These are phyloP conservation scores for Hydraecia micacea DNA, from an alignment of 2,888 invertebrate genomes.

Conservation along the genomic window DNA sequence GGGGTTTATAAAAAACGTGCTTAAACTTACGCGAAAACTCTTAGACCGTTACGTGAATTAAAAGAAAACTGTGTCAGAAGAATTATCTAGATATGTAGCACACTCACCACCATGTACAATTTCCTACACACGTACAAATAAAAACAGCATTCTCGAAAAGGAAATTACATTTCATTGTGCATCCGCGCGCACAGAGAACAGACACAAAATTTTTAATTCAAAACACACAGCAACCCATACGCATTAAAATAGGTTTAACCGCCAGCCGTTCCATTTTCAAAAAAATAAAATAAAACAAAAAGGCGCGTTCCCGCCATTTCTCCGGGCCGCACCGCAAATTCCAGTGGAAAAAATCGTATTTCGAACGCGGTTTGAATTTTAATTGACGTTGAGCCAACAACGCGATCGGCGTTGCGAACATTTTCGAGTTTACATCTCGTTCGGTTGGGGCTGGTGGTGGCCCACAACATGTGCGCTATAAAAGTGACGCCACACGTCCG, in stretches of 20 bases:
- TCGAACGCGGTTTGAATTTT: slow-evolving; percentile 91
- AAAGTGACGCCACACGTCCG: slow-evolving; percentile 80
- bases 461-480: slow-evolving; percentile 82
- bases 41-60: neutral
- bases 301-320: slow-evolving; percentile 89
- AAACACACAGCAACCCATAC: slow-evolving; percentile 88
- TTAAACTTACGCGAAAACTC: neutral
- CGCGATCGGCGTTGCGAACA: slow-evolving; percentile 79
- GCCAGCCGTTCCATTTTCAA: slow-evolving; percentile 89
- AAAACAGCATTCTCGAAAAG: slow-evolving; percentile 74
- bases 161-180: slow-evolving; percentile 88
- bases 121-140: slow-evolving; percentile 62
- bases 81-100: slow-evolving; percentile 28
- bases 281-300: slow-evolving; percentile 88
- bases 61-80: slow-evolving; percentile 14
- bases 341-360: slow-evolving; percentile 90
- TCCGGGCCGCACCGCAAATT: slow-evolving; percentile 88
- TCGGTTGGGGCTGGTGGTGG: slow-evolving; percentile 73
- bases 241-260: slow-evolving; percentile 90
- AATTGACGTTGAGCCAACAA: slow-evolving; percentile 88
- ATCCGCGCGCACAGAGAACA: slow-evolving; percentile 75
- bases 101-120: slow-evolving; percentile 45
- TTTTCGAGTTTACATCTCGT: slow-evolving; percentile 84
- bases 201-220: slow-evolving; percentile 87
- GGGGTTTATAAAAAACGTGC: too few relatives aligned